Base-by-base conservation (phyloP, 2,888 invertebrate species). In the Dione vanillae region DNA sequence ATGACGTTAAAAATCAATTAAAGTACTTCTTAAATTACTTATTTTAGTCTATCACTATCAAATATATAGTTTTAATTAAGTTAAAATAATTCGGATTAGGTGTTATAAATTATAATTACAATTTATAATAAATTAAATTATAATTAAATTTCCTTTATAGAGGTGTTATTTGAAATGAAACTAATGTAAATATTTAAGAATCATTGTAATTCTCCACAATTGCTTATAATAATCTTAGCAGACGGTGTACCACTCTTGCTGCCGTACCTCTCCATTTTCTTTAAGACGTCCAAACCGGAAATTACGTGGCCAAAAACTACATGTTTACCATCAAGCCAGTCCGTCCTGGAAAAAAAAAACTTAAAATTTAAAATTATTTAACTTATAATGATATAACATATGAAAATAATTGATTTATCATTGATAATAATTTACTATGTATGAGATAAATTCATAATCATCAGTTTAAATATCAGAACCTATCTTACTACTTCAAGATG, bases 251-350 rank as follows among this genome's bases (percentile, higher is more conserved):
- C 98, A 6, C 95, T 91, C 87, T 97, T 98, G 56, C 95, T 95
- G 16, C 98, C 98, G 84, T 95, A 97, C 79, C 95, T 95, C 94
- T 99, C 99, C 92, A 99, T 97, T 89, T 98, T 97, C 85, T 97
- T 96, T 0, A 99, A 94, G 0, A 99, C 96, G 85, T 99, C 98
- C 83, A 98, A 94, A 1, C 99, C 99, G 76, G 97, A 97, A 69
- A 98, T 96, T 27, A 99, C 98, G 87, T 98, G 97, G 0, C 99
- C 99, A 91, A 99, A 99, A 0, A 99, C 99, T 10, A 99, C 99
- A 90, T 99, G 99, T 85, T 99, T 99, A 41, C 95, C 95, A 91
- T 99, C 99, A 70, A 99, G 88, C 99, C 97, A 97, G 62, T 96
- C 96, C 0, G 97, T 96, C 78, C 96, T 96, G 86, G 6, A 41